phyloP scores from a whole-genome alignment of 2,797 vertebrate species.

The Euphonia xanthogaster region DNA sequence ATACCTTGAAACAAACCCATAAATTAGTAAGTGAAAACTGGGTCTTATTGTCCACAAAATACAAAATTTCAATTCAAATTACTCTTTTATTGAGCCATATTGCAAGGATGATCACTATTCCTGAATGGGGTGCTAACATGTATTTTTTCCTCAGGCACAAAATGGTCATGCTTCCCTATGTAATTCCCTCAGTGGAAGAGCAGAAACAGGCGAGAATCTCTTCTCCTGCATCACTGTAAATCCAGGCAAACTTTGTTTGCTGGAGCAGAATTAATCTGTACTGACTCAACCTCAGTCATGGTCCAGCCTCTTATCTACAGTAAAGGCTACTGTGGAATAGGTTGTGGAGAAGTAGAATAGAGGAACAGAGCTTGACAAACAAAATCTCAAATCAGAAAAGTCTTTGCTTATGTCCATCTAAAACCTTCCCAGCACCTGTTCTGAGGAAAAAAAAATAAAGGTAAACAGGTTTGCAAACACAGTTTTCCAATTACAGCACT shows the following conservation, averaged over 20 bases:
- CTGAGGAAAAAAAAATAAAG: background rate
- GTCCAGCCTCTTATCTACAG: background rate
- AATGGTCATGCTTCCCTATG: background rate
- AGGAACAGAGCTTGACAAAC: background rate
- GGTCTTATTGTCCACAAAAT: background rate
- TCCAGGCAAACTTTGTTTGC: background rate
- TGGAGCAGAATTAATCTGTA: background rate
- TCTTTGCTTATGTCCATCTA: background rate
- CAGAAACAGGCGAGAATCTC: background rate
- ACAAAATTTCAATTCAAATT: background rate
- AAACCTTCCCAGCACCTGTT: background rate
- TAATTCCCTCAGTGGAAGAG: background rate
- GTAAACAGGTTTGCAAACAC: background rate
- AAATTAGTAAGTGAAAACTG: constrained; percentile 9
- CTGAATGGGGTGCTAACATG: background rate
- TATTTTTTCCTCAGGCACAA: background rate
- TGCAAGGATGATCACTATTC: background rate
- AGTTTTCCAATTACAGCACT: background rate
- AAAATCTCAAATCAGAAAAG: background rate
- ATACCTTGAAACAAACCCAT: constrained; percentile 18
- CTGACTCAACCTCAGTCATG: background rate
- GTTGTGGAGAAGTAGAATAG: background rate
- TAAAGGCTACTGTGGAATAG: background rate
- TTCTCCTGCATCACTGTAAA: background rate
- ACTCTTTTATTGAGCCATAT: background rate